phyloP scores from a whole-genome alignment of 2,113 vertebrate genomes.

The Lycocorax pyrrhopterus region DNA sequence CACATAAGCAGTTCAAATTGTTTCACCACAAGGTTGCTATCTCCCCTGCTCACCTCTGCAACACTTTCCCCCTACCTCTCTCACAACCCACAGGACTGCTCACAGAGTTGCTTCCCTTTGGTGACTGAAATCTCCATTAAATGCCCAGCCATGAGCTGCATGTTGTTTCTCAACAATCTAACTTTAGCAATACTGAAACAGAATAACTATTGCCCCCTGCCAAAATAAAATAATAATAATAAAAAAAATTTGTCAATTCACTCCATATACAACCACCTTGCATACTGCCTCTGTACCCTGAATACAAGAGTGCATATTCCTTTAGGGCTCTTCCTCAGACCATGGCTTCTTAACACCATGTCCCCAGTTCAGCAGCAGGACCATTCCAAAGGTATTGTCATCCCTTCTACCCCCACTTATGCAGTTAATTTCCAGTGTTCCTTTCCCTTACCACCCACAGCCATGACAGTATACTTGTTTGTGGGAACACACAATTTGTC shows the following conservation, averaged over 20 bases:
- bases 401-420: background rate
- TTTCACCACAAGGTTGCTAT: background rate
- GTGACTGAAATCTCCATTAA: background rate
- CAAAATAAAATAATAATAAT: background rate
- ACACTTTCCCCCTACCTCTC: background rate
- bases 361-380: background rate
- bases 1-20: background rate
- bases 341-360: background rate
- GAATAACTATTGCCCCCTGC: background rate
- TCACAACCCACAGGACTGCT: background rate
- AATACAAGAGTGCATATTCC: background rate
- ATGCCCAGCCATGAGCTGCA: background rate
- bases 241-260: background rate
- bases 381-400: background rate
- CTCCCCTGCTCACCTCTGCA: background rate
- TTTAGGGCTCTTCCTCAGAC: background rate
- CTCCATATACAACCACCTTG: background rate
- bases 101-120: background rate
- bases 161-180: background rate
- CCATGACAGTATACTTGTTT: background rate
- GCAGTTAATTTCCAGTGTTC: background rate
- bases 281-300: background rate
- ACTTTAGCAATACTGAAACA: background rate
- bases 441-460: background rate
- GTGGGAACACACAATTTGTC: background rate